A percentile compares a stretch with the other conserved stretches of the same genome.
These are phyloP conservation scores for Gnathonemus longibarbis DNA, from an alignment of 2,113 vertebrate genomes.

Conservation along the genomic window DNA sequence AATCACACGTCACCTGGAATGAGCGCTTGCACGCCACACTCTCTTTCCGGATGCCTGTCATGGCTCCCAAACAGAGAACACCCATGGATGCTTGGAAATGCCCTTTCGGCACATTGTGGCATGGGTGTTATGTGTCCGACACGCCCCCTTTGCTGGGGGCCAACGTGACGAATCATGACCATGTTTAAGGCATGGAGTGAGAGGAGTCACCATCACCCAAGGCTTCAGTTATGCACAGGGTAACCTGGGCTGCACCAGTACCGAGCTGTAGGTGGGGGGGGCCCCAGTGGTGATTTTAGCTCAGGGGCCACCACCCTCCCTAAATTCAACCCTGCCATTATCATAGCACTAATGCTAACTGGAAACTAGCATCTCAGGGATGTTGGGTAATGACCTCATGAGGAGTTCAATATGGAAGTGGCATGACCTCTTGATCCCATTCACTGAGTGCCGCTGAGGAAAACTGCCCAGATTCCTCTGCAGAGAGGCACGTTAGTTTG, in stretches of 20 bases:
- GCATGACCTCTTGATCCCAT: background rate
- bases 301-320: background rate
- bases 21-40: background rate
- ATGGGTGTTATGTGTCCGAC: background rate
- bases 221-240: background rate
- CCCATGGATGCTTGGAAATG: background rate
- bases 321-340: background rate
- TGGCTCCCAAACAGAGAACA: background rate
- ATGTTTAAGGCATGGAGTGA: background rate
- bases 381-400: background rate
- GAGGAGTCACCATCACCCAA: background rate
- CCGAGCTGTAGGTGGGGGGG: background rate
- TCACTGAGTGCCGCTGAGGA: background rate
- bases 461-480: background rate
- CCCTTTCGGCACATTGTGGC: background rate
- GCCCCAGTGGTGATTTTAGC: background rate
- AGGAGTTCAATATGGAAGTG: background rate
- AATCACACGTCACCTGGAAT: background rate
- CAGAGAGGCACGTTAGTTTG: background rate
- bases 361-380: background rate
- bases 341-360: background rate
- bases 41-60: background rate
- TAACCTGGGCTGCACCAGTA: background rate
- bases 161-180: background rate
- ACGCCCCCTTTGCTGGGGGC: background rate